Percentiles rank a stretch among this genome's conserved stretches.
Conservation (phyloP, 2,113 vertebrate species). For the Ageneiosus marmoratus region DNA sequence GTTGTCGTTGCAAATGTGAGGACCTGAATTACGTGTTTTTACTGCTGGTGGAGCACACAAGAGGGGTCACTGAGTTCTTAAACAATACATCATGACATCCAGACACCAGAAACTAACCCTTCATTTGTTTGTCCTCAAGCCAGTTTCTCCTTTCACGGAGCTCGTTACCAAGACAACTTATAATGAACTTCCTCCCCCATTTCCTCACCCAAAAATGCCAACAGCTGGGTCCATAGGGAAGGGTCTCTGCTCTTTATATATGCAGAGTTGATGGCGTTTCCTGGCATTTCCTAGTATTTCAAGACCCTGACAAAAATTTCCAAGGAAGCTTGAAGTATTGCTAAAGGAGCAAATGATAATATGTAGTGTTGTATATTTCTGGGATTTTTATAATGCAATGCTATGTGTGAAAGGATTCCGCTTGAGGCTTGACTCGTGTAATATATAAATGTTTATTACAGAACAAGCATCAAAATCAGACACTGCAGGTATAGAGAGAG, state of each 20-base stretch:
- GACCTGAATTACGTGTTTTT: constrained; percentile 27
- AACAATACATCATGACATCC: constrained; percentile 35
- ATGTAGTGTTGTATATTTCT: constrained; percentile 16
- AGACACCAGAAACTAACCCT: constrained; percentile 3
- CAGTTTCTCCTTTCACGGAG: constrained; percentile 20
- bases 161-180: constrained; percentile 17
- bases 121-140: constrained; percentile 26
- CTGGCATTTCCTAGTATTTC: constrained; percentile 16
- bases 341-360: constrained; percentile 6
- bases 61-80: constrained; percentile 23
- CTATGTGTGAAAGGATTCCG: too few species aligned
- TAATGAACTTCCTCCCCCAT: constrained; percentile 26
- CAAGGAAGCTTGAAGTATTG: constrained; percentile 12
- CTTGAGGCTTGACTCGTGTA: too few species aligned
- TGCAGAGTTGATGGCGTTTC: constrained; percentile 2
- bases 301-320: constrained; percentile 8
- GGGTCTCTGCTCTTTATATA: background rate
- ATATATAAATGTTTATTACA: too few species aligned
- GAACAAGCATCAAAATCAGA: too few species aligned
- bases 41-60: background rate
- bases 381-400: too few species aligned
- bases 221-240: constrained; percentile 34
- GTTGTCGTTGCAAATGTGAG: background rate
- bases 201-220: constrained; percentile 28
- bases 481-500: too few species aligned